Evolutionary conservation across 2,113 vertebrate genomes (phyloP).

Genomic region (Poeciliopsis prolifica): DNA sequence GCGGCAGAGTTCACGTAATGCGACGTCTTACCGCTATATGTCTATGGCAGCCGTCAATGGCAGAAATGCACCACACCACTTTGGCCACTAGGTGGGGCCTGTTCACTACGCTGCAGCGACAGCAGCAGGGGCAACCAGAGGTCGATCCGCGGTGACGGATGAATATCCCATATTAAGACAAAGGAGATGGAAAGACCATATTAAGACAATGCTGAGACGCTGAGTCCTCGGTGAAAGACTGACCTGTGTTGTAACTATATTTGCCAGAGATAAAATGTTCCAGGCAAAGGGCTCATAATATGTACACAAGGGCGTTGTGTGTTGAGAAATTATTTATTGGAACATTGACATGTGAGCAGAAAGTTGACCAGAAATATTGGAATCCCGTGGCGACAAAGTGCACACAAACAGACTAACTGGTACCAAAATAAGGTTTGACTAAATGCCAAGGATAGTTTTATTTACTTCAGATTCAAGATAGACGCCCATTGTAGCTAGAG

Average conservation of each 20-base stretch:
- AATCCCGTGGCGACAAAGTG: neutral
- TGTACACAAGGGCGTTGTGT: constrained; percentile 47
- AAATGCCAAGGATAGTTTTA: constrained; percentile 10
- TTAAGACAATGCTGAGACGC: constrained; percentile 79
- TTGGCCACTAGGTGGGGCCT: constrained; percentile 19
- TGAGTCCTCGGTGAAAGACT: constrained; percentile 59
- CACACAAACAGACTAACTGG: neutral
- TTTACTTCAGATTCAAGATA: too few species aligned
- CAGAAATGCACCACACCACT: fast-evolving
- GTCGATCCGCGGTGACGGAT: constrained; percentile 36
- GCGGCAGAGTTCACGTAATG: neutral
- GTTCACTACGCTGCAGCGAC: fast-evolving
- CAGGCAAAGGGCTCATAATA: constrained; percentile 34
- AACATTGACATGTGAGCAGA: neutral
- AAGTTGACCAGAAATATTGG: neutral
- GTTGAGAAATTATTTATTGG: constrained; percentile 39
- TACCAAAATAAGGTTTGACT: neutral
- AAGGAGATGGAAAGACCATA: constrained; percentile 80
- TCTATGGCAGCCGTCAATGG: constrained; percentile 2
- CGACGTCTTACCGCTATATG: neutral
- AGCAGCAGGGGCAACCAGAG: constrained; percentile 14
- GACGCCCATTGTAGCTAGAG: too few species aligned
- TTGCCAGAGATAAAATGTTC: constrained; percentile 76
- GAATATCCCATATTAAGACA: constrained; percentile 79
- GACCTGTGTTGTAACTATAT: constrained; percentile 70